A percentile compares a stretch with the other conserved stretches of the same genome.
Conservation (phyloP, 2,113 vertebrate species). For the Macheiramphus alcinus region DNA sequence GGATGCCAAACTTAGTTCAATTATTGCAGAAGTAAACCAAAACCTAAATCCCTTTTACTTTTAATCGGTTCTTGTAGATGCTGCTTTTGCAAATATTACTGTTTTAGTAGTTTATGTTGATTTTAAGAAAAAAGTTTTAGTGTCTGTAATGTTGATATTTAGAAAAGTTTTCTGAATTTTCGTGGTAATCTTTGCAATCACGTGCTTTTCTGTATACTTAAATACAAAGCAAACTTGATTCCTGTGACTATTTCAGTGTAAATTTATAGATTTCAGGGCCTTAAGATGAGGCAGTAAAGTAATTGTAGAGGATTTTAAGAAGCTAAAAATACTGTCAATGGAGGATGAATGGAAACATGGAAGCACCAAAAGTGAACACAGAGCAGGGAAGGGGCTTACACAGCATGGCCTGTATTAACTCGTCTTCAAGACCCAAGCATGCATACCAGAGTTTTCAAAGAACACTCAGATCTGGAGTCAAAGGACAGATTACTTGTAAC, state of each 20-base stretch:
- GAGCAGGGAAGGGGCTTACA: neutral
- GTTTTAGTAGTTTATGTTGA: neutral
- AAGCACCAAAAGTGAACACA: neutral
- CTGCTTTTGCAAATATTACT: neutral
- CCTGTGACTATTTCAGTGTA: neutral
- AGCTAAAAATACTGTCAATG: neutral
- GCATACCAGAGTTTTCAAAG: neutral
- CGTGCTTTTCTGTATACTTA: neutral
- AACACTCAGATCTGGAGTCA: neutral
- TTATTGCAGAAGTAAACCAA: neutral
- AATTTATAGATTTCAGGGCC: neutral
- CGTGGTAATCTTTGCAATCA: neutral
- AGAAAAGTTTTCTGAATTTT: neutral
- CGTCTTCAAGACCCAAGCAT: neutral
- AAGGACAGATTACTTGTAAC: neutral
- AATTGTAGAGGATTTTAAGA: neutral
- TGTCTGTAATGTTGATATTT: neutral
- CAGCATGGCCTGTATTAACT: neutral
- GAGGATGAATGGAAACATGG: neutral
- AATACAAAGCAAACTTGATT: neutral
- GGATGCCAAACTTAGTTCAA: neutral
- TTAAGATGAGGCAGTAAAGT: neutral
- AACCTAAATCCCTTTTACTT: neutral
- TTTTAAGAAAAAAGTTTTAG: neutral
- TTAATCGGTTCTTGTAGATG: neutral